Percentiles rank a stretch among this genome's conserved stretches.
Conservation (phyloP, 2,888 invertebrate species). For the Silvanus unidentatus region DNA sequence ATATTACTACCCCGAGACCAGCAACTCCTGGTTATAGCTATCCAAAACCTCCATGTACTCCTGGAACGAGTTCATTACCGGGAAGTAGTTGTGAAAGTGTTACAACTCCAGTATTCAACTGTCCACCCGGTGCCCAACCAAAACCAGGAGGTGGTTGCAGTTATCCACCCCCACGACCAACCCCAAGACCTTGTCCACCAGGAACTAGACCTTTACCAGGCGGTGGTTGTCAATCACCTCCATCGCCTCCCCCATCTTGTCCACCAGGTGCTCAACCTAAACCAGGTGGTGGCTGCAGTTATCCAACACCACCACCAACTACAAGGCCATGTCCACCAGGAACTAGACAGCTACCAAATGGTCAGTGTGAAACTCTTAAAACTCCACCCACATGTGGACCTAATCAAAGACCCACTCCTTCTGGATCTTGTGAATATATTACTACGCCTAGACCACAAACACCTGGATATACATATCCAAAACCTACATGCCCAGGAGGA, state of each 20-base stretch:
- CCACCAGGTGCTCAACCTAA: conserved; percentile 2
- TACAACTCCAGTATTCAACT: conserved; percentile 31
- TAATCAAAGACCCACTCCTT: neutral
- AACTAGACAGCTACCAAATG: neutral
- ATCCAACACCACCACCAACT: conserved; percentile 3
- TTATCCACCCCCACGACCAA: neutral
- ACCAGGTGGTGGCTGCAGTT: conserved; percentile 1
- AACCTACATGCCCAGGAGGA: conserved; percentile 1
- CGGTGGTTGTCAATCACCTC: conserved; percentile 17
- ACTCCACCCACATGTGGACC: conserved; percentile 5
- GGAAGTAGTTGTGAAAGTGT: conserved; percentile 34
- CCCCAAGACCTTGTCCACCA: conserved; percentile 2
- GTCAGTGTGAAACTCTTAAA: conserved; percentile 11
- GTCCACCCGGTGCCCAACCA: conserved; percentile 10
- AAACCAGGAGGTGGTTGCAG: conserved; percentile 1
- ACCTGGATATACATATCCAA: conserved; percentile 16
- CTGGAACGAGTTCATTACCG: conserved; percentile 17
- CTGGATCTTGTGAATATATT: conserved; percentile 17
- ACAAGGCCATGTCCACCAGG: neutral
- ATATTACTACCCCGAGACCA: conserved; percentile 11
- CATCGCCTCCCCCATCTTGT: conserved; percentile 1
- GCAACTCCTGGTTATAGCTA: conserved; percentile 12
- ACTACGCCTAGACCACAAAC: conserved; percentile 9
- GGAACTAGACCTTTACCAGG: conserved; percentile 13
- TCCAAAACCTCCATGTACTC: conserved; percentile 10